Base-by-base conservation (phyloP, 2,888 invertebrate species). In the Seira musarum region DNA sequence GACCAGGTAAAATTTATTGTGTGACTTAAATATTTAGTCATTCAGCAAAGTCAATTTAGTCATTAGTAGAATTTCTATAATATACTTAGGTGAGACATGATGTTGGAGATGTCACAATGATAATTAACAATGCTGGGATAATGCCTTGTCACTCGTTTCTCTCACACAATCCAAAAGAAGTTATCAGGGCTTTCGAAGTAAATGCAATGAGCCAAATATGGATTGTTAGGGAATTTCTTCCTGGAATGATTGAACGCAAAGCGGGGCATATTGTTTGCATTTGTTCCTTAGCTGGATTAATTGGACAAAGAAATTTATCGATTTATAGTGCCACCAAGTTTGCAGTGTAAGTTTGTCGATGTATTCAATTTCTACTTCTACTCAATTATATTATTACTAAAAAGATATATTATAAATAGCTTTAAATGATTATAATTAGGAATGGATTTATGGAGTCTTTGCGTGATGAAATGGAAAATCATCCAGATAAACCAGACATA, bases 91-190 rank as follows among this genome's bases (percentile, higher is more conserved):
- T 95, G 0, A 91, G 91, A 68, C 88, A 90, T 3, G 93, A 95
- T 85, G 92, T 95, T 0, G 96, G 95, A 0, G 91, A 93, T 72
- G 92, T 96, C 2, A 93, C 93, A 0, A 93, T 96, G 87, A 89
- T 96, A 73, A 91, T 96, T 8, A 96, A 96, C 89, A 96, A 96
- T 90, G 96, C 95, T 0, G 96, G 96, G 2, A 94, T 96, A 83
- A 94, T 95, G 94, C 94, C 95, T 0, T 93, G 93, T 87, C 93
- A 93, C 88, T 90, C 93, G 0, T 89, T 96, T 70, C 88, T 93
- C 40, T 90, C 93, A 65, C 92, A 93, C 81, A 91, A 91, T 0
- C 90, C 91, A 25, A 91, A 92, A 80, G 94, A 95, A 88, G 93
- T 96, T 83, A 90, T 91, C 10, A 90, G 91, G 53, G 90, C 92